These are phyloP conservation scores for Uloborus diversus DNA, from an alignment of 1,140 invertebrate species.

Conservation along the genomic window DNA sequence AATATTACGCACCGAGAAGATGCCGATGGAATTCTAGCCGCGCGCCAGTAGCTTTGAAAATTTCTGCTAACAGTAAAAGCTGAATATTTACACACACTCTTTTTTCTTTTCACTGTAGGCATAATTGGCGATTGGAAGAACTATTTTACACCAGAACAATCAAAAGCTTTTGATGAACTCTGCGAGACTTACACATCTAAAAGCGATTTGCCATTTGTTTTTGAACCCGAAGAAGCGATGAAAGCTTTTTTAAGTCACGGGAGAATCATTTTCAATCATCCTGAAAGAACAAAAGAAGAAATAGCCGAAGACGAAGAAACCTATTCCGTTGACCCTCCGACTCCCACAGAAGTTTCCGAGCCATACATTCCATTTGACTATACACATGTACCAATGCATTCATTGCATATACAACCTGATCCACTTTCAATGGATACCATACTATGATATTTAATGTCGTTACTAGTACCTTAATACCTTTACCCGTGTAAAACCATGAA, in stretches of 20 bases:
- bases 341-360: too few relatives aligned
- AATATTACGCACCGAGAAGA: too few relatives aligned
- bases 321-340: too few relatives aligned
- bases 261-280: slow-evolving; percentile 40
- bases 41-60: too few relatives aligned
- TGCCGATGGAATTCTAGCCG: too few relatives aligned
- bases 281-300: too few relatives aligned
- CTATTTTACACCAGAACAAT: slow-evolving; percentile 75
- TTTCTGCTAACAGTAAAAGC: too few relatives aligned
- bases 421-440: background rate
- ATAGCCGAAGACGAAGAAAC: background rate
- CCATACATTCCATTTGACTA: background rate
- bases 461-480: too few relatives aligned
- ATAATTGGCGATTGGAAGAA: slow-evolving; percentile 86
- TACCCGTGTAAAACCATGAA: too few relatives aligned
- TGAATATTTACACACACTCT: too few relatives aligned
- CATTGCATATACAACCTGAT: background rate
- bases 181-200: slow-evolving; percentile 13
- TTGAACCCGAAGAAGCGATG: slow-evolving; percentile 40
- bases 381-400: background rate
- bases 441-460: slow-evolving; percentile 2
- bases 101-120: background rate
- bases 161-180: slow-evolving; percentile 73
- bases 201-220: slow-evolving; percentile 22
- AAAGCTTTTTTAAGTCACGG: slow-evolving; percentile 8